Evolutionary conservation across 2,113 vertebrate species (phyloP), one percentile per base, ranked within the genome.

Genomic region (Catharus bicknelli): DNA sequence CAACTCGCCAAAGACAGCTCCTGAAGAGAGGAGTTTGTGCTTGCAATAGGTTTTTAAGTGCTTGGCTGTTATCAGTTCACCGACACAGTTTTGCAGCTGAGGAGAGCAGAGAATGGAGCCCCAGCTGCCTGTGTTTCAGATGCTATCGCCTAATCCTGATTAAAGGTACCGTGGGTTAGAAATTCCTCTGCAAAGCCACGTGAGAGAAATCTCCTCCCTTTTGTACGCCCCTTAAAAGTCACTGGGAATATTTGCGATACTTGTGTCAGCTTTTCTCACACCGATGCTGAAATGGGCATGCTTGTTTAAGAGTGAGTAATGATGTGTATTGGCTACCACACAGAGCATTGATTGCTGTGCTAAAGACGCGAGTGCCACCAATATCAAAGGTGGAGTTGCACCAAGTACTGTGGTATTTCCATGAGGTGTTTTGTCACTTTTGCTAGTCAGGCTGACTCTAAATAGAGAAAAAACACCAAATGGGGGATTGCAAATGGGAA

Each of bases 171-270:
- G 1, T 27, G 29, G 34, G 22, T 53, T 75, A 10, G 66, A 75
- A 87, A 85, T 47, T 80, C 59, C 40, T 51, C 40, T 6, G 4
- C 58, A 68, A 81, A 90, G 25, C 36, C 57, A n/a, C 9, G 21
- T 40, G 20, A 75, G 47, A 59, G 34, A 82, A 91, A 57, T 8
- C 42, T 58, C 34, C 61, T 82, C 66, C 53, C 43, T 81, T 66
- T 57, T 3, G 13, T 5, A 23, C 0, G 0, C 22, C 50, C 25
- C 54, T 67, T 27, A 66, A 69, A 82, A 75, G 58, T 10, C 3
- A 0, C 16, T 3, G 21, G 34, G 47, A 51, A 34, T 59, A 51
- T 23, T 11, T 40, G 32, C 0, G 1, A 7, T 32, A 4, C 11
- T 40, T 26, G 22, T 15, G 16, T 45, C 48, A 36, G 21, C 34